These are phyloP conservation scores for Halictus rubicundus DNA, from an alignment of 1,140 invertebrate genomes.

Conservation along the genomic window DNA sequence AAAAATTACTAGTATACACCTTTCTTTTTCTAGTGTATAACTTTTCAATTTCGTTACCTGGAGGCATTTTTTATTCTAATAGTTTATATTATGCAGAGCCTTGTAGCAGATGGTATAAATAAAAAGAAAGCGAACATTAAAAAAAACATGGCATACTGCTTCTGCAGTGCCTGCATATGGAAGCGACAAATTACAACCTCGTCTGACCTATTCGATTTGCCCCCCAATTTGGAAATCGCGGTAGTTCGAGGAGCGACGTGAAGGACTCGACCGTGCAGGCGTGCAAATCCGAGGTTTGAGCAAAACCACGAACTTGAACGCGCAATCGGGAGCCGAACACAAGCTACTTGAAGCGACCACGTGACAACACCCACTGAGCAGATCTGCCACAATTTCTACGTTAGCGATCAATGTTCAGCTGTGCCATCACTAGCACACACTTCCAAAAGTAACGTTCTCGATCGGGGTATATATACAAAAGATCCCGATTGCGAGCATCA, in stretches of 20 bases:
- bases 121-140: too few species aligned
- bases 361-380: slow-evolving; percentile 84
- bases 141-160: slow-evolving; percentile 81
- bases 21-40: too few species aligned
- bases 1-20: too few species aligned
- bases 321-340: slow-evolving; percentile 81
- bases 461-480: slow-evolving; percentile 69
- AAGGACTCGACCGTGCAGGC: slow-evolving; percentile 81
- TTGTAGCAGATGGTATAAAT: too few species aligned
- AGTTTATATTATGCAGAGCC: too few species aligned
- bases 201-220: slow-evolving; percentile 82
- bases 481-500: neutral
- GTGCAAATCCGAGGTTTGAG: slow-evolving; percentile 71
- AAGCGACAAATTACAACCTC: slow-evolving; percentile 82
- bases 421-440: slow-evolving; percentile 85
- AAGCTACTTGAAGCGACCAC: slow-evolving; percentile 83
- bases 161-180: slow-evolving; percentile 82
- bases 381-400: slow-evolving; percentile 81
- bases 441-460: slow-evolving; percentile 66
- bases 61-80: too few species aligned
- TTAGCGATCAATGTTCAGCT: slow-evolving; percentile 85
- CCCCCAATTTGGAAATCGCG: slow-evolving; percentile 84
- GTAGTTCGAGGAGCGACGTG: slow-evolving; percentile 83
- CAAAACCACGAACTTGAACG: slow-evolving; percentile 67
- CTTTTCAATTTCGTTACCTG: too few species aligned